Evolutionary conservation across 1,140 invertebrate species (phyloP).

Genomic region (Caenorhabditis elegans): DNA sequence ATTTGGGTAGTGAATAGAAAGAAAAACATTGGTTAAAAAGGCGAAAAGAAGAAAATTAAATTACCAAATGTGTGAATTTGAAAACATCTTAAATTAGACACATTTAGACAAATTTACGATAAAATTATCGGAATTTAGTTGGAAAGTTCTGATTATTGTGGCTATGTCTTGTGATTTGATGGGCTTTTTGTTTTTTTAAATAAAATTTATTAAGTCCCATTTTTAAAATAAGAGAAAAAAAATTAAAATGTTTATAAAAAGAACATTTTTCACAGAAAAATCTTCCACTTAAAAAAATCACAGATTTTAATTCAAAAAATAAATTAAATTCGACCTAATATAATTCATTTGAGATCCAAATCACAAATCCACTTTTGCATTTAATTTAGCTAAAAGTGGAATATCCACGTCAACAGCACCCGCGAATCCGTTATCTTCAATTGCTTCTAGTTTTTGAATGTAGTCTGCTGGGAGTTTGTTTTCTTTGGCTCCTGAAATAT

Average conservation of each 20-base stretch:
- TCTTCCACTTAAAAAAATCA: background rate
- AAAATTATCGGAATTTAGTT: no score
- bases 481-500: background rate
- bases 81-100: background rate
- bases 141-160: no score
- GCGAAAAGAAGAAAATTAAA: no score
- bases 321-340: background rate
- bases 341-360: background rate
- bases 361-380: background rate
- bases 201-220: background rate
- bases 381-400: slow-evolving; percentile 16
- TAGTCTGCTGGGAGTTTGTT: background rate
- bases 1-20: background rate
- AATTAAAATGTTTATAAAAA: no score
- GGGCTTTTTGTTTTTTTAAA: no score
- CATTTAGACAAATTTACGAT: no score
- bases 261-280: background rate
- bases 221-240: no score
- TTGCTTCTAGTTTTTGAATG: background rate
- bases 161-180: no score
- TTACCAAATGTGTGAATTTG: background rate
- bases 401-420: background rate
- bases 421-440: background rate
- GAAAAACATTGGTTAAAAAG: background rate
- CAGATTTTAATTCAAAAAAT: background rate